Evolutionary conservation across 1,140 invertebrate species (phyloP).

Genomic region (Arctopsyche grandis): DNA sequence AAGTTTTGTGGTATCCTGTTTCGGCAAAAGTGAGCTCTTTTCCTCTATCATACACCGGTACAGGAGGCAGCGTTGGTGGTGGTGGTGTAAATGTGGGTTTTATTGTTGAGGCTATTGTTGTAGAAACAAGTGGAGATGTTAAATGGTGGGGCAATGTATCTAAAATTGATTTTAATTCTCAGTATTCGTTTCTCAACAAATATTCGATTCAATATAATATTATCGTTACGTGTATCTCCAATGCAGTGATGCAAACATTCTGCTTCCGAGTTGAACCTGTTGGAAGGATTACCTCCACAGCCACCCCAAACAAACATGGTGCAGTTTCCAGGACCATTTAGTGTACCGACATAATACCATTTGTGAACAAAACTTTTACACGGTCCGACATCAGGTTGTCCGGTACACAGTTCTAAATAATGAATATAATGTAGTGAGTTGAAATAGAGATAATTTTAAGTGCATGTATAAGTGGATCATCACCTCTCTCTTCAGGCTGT

Average conservation of each 20-base stretch:
- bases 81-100: slow-evolving; percentile 61
- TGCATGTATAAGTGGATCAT: neutral
- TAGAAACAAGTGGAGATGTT: slow-evolving; percentile 63
- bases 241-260: slow-evolving; percentile 76
- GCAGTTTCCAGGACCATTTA: slow-evolving; percentile 64
- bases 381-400: slow-evolving; percentile 68
- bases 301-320: slow-evolving; percentile 80
- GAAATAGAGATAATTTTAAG: slow-evolving; percentile 18
- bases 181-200: neutral
- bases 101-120: slow-evolving; percentile 61
- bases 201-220: neutral
- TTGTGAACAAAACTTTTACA: slow-evolving; percentile 76
- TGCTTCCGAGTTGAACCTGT: slow-evolving; percentile 78
- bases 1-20: slow-evolving; percentile 80
- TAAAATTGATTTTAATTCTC: slow-evolving; percentile 52
- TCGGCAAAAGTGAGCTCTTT: slow-evolving; percentile 83
- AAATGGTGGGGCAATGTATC: slow-evolving; percentile 67
- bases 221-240: slow-evolving; percentile 65
- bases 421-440: neutral
- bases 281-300: slow-evolving; percentile 79
- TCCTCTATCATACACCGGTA: slow-evolving; percentile 77
- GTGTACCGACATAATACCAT: slow-evolving; percentile 77
- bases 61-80: slow-evolving; percentile 67
- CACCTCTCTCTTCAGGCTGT: slow-evolving; percentile 51
- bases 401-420: slow-evolving; percentile 53